Evolutionary conservation across 2,888 invertebrate genomes (phyloP).

Genomic region (Pseudococcus jackbeardsleyi): DNA sequence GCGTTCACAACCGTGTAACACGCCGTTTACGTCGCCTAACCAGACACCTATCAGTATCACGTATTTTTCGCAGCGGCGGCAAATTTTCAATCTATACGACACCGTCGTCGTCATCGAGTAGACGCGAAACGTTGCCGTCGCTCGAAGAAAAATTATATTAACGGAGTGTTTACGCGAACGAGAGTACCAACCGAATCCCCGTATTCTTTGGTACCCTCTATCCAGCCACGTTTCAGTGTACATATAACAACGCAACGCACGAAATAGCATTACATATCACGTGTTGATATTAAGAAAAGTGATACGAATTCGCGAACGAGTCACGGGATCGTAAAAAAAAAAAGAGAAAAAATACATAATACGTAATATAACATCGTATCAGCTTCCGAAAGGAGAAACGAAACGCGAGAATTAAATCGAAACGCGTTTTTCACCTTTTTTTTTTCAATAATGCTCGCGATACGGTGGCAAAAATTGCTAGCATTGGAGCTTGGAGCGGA

Average conservation of each 20-base stretch:
- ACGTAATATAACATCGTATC: neutral
- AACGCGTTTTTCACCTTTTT: too few species aligned
- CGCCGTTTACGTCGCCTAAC: neutral
- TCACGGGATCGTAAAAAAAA: neutral
- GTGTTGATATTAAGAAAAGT: constrained; percentile 7
- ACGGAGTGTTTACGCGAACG: constrained; percentile 6
- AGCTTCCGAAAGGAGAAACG: too few species aligned
- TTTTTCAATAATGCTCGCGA: too few species aligned
- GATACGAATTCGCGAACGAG: neutral
- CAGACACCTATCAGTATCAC: constrained; percentile 22
- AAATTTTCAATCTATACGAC: constrained; percentile 17
- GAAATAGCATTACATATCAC: constrained; percentile 12
- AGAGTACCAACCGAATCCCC: neutral
- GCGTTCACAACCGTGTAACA: neutral
- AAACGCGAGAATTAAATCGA: too few species aligned
- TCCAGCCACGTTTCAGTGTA: neutral
- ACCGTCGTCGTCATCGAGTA: neutral
- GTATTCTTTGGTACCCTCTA: neutral
- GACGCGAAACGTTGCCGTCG: neutral
- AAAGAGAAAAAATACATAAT: neutral
- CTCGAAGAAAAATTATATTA: constrained; percentile 2
- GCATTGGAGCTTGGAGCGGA: too few species aligned
- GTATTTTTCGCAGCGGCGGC: neutral
- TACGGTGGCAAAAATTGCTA: too few species aligned
- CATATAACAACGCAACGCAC: neutral